Conservation (phyloP, 1,140 invertebrate genomes). For the Cryptotermes secundus region DNA sequence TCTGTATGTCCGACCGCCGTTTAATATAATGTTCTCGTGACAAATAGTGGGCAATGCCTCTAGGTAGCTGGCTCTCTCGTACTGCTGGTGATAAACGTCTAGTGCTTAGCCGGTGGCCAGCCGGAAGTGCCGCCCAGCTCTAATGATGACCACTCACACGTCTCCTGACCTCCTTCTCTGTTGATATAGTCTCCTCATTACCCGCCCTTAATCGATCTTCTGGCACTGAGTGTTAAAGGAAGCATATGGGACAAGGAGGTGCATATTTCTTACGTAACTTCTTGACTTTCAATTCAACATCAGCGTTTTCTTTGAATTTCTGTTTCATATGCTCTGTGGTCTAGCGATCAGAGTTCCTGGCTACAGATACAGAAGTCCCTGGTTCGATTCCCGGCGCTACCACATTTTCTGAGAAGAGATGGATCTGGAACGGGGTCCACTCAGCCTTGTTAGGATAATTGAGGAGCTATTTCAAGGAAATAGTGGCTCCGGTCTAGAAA, state of each 20-base stretch:
- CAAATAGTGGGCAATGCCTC: conserved; percentile 3
- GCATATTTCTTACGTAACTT: not conserved
- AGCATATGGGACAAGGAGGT: not conserved
- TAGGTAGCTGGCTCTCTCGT: not conserved
- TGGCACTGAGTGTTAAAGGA: not conserved
- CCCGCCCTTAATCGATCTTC: not conserved
- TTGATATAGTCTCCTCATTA: not conserved
- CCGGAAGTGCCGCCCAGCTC: conserved; percentile 5
- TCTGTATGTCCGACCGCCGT: conserved; percentile 10
- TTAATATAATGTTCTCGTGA: conserved; percentile 27
- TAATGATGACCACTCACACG: conserved; percentile 9
- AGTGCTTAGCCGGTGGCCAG: conserved; percentile 19
- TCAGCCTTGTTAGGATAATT: too few relatives aligned
- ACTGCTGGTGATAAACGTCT: conserved; percentile 13
- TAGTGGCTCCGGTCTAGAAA: too few relatives aligned
- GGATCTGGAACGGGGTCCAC: too few relatives aligned
- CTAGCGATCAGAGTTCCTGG: too few relatives aligned
- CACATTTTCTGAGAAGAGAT: too few relatives aligned
- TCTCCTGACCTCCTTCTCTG: not conserved
- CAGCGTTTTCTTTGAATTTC: too few relatives aligned
- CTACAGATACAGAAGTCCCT: too few relatives aligned
- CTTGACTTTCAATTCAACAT: too few relatives aligned
- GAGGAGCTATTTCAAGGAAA: too few relatives aligned
- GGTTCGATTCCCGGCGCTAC: too few relatives aligned
- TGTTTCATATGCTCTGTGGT: too few relatives aligned